Percentiles rank a stretch among this genome's conserved stretches.
Conservation (phyloP, 2,888 invertebrate genomes). For the Tryphoninae sp. region DNA sequence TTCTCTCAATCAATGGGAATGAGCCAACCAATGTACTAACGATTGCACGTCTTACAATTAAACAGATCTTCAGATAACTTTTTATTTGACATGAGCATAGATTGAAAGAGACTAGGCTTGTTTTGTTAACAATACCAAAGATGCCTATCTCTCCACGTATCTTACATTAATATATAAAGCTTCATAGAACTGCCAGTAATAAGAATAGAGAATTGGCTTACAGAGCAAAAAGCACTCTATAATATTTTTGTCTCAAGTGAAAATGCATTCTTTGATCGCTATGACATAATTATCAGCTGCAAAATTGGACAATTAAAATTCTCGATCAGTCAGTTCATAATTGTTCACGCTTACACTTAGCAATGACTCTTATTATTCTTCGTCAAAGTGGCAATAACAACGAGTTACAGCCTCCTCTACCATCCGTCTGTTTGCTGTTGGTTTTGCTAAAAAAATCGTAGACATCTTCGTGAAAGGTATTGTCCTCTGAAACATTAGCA, state of each 20-base stretch:
- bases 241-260: conserved; percentile 4
- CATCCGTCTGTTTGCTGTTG: no score
- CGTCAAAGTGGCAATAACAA: conserved; percentile 31
- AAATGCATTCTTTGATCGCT: no score
- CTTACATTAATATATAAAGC: not conserved
- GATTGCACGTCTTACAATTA: no score
- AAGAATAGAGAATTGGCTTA: not conserved
- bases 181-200: conserved; percentile 27
- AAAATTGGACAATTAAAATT: not conserved
- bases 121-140: conserved; percentile 15
- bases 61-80: not conserved
- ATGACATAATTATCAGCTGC: not conserved
- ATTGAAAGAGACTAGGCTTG: conserved; percentile 29
- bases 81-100: conserved; percentile 14
- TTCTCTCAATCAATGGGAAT: no score
- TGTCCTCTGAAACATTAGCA: no score
- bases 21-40: no score
- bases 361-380: conserved; percentile 5
- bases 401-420: not conserved
- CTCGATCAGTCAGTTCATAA: not conserved
- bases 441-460: no score
- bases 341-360: not conserved
- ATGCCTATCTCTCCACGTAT: not conserved
- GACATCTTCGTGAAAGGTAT: no score
- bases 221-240: not conserved